Percentiles rank a stretch among this genome's conserved stretches.
Evolutionary conservation across 2,888 invertebrate genomes (phyloP).

Genomic region (Drosophila trichaetosa): DNA sequence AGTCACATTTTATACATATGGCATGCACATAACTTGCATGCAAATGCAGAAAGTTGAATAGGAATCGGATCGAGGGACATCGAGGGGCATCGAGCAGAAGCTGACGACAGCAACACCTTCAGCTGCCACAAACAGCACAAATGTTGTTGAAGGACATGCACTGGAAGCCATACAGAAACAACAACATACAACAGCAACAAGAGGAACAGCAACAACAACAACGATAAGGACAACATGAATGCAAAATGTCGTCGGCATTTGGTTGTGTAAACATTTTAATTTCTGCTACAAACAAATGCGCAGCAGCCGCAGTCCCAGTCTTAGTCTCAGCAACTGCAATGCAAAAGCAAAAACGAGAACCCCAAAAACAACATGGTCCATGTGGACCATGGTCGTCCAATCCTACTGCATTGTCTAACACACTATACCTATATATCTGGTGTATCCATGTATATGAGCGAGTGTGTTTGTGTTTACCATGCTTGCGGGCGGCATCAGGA

Average conservation of each 20-base stretch:
- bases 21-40: constrained; percentile 28
- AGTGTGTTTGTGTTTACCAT: constrained; percentile 9
- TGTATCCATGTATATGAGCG: constrained; percentile 3
- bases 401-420: constrained; percentile 52
- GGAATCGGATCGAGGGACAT: constrained; percentile 22
- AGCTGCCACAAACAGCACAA: constrained; percentile 46
- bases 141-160: constrained; percentile 61
- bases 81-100: constrained; percentile 13
- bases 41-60: constrained; percentile 54
- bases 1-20: constrained; percentile 53
- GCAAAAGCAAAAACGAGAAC: not conserved
- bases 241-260: constrained; percentile 71
- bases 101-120: constrained; percentile 50
- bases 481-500: constrained; percentile 40
- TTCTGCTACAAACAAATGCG: constrained; percentile 76
- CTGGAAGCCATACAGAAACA: constrained; percentile 41
- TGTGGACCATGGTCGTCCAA: constrained; percentile 72
- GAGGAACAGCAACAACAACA: constrained; percentile 8
- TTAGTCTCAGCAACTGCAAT: constrained; percentile 7
- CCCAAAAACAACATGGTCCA: constrained; percentile 46
- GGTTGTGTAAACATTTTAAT: constrained; percentile 79
- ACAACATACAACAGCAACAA: constrained; percentile 2
- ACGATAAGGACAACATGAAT: constrained; percentile 61
- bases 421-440: constrained; percentile 5
- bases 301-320: constrained; percentile 58